Evolutionary conservation across 2,113 vertebrate species (phyloP), one percentile per base, ranked within the genome.

Genomic region (Oryzias melastigma): DNA sequence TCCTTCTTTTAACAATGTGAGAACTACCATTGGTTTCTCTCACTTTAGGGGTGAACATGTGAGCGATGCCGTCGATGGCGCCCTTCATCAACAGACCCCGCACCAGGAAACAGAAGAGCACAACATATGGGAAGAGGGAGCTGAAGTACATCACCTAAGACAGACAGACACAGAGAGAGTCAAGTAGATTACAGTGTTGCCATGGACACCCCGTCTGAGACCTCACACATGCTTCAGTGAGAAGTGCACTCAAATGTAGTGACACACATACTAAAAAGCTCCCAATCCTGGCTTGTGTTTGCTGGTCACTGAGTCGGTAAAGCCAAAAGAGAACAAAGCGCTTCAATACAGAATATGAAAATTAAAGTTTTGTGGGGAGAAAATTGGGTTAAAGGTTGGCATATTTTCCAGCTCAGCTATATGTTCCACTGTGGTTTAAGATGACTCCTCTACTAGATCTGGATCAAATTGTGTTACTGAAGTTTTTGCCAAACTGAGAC

Each of bases 11-110:
- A 24, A 22, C 18, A 29, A 1, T n/a, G 18, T 15, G 2, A 18
- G 16, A 54, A 46, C 14, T 3, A 1, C 14, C 17, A 1, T 13
- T 16, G 20, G 44, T 68, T 51, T 15, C 1, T 71, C 92, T 92
- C 88, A 98, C 97, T 94, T 98, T 98, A 15, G 97, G 97, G 0
- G 96, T 99, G 87, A 99, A 95, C 97, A 99, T 98, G 88, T 99
- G 96, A 69, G 95, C 91, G 67, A 99, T 98, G 44, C 97, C 97
- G 1, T 99, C 97, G 19, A 98, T 88, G 0, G 97, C 95, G 10
- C 97, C 97, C 0, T 93, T 93, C 64, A 99, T 91, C 77, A 98
- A 73, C 47, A 99, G 83, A 0, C 96, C 97, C 54, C 97, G 90
- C 41, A 99, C 91, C 89, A 99, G 82, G 90, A 99, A 99, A 80